Base-by-base conservation (phyloP, 2,797 vertebrate genomes). In the Morelia viridis region DNA sequence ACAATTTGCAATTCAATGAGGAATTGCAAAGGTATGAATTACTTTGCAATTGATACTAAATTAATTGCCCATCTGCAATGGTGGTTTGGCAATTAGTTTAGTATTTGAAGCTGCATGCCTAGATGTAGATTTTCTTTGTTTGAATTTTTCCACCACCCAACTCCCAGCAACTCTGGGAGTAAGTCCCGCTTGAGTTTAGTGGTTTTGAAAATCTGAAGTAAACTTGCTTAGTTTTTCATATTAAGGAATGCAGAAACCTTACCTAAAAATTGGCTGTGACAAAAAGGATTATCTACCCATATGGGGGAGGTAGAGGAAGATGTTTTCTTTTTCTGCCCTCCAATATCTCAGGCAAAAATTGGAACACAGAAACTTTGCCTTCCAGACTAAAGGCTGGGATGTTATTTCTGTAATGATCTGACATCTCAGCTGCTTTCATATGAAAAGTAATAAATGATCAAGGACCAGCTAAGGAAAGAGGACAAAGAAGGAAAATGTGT, bases 1-100 rank as follows among this genome's bases (percentile, higher is more conserved):
- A 85, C 57, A 92, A 89, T 92, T 92, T 62, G 84, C 71, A 88
- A 57, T 88, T 88, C 71, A 35, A 22, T 31, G 19, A 57, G 60
- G 87, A 88, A 88, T 41, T 65, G 87, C 60, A 68, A 65, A 92
- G 31, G 9, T 89, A 64, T 13, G 60, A 92, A 65, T 92, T 92
- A 84, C 87, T n/a, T 65, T 92, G 71, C 91, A 83, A 84, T 7
- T 65, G 71, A 89, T 57, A 92, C 58, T 89, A 80, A 46, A 24
- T 80, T 80, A 80, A 80, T 80, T 80, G 71, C 41, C 41, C 71
- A 46, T 88, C 53, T 68, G 13, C 17, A 62, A 83, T 83, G 80
- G 50, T 35, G 64, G 24, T 57, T 89, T 84, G 76, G 71, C 60
- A 65, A 89, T 89, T 84, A 58, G 61, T 80, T 92, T 35, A 50